These are phyloP conservation scores for Bergia puertoricense DNA, from an alignment of 92 coral and sea anemone genomes.

Conservation along the genomic window DNA sequence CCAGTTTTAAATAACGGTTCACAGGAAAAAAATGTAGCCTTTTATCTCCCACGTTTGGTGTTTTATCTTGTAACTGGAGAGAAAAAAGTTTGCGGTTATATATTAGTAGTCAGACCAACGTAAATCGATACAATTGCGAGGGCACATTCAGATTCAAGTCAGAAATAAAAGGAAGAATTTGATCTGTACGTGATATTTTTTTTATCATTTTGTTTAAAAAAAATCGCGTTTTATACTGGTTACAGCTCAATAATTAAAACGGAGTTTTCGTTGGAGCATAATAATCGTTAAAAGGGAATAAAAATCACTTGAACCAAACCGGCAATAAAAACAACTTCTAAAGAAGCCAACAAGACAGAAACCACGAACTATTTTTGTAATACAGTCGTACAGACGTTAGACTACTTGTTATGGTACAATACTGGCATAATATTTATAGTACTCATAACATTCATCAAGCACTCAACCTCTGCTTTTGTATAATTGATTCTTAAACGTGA, in stretches of 20 bases:
- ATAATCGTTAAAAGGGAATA: background rate
- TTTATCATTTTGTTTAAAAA: background rate
- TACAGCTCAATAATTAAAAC: constrained; percentile 8
- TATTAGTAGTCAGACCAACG: background rate
- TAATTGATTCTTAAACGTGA: constrained; percentile 22
- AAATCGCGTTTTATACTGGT: background rate
- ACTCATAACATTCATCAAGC: background rate
- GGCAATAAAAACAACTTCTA: background rate
- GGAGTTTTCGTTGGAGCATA: constrained; percentile 1
- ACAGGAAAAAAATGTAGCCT: background rate
- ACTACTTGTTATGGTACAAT: background rate
- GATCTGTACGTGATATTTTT: constrained; percentile 19
- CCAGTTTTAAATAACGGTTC: constrained; percentile 14
- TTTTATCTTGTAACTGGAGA: background rate
- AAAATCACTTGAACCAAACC: background rate
- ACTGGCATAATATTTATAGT: background rate
- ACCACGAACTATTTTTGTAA: background rate
- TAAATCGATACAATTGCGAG: background rate
- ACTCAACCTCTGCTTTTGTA: background rate
- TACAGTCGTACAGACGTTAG: background rate
- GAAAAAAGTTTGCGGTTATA: background rate
- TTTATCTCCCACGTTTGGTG: background rate
- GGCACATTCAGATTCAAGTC: background rate
- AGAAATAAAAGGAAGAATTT: constrained; percentile 14
- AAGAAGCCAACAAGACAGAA: background rate